Evolutionary conservation across 2,113 vertebrate species (phyloP).

Genomic region (Mirza zaza): DNA sequence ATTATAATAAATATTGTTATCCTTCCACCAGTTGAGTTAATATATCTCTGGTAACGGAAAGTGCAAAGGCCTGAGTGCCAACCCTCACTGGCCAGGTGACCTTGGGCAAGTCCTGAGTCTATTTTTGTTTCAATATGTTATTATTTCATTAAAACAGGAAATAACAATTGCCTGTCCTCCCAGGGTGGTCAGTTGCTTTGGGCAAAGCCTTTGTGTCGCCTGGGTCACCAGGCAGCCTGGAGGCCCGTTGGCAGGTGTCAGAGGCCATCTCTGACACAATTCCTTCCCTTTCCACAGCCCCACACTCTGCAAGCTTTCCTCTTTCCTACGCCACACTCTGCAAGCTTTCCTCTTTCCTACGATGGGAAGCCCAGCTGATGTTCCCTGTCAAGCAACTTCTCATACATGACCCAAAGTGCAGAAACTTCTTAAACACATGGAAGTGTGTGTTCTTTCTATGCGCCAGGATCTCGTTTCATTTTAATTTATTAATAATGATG

Average conservation of each 20-base stretch:
- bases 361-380: not conserved
- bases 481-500: not conserved
- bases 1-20: not conserved
- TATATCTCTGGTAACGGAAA: not conserved
- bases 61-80: not conserved
- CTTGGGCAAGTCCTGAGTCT: not conserved
- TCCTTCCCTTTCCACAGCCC: not conserved
- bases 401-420: too few relatives aligned
- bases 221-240: not conserved
- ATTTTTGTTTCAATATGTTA: not conserved
- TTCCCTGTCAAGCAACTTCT: not conserved
- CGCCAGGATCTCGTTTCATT: not conserved
- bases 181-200: not conserved
- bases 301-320: not conserved
- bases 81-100: not conserved
- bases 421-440: not conserved
- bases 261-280: not conserved
- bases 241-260: not conserved
- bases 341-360: not conserved
- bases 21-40: not conserved
- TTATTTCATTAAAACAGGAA: not conserved
- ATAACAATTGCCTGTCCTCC: not conserved
- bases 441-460: not conserved
- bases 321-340: not conserved
- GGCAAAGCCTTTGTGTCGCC: not conserved